phyloP scores from a whole-genome alignment of 2,888 invertebrate genomes.

The Eupithecia subfuscata region DNA sequence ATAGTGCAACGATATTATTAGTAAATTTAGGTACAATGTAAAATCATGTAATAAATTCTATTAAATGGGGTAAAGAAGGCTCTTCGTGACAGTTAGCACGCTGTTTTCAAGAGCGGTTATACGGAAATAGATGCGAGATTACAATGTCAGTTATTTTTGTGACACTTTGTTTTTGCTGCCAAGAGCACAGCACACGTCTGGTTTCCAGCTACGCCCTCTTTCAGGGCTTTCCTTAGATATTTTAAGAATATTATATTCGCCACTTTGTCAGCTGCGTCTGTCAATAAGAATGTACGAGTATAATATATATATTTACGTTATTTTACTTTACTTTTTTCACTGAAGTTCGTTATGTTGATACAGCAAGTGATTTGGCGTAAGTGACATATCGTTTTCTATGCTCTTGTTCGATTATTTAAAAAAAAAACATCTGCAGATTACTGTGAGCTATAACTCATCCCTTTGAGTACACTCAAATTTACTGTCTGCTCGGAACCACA shows the following conservation, averaged over 20 bases:
- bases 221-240: conserved; percentile 62
- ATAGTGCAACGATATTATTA: no score
- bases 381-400: no score
- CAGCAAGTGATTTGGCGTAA: background rate
- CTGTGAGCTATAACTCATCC: background rate
- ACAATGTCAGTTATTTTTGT: conserved; percentile 75
- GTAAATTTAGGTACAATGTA: background rate
- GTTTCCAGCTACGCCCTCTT: conserved; percentile 57
- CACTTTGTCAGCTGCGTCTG: conserved; percentile 17
- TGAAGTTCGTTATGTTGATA: background rate
- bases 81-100: conserved; percentile 20
- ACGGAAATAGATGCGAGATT: conserved; percentile 65
- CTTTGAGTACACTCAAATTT: no score
- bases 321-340: background rate
- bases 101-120: conserved; percentile 46
- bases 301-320: background rate
- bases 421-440: background rate
- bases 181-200: conserved; percentile 55
- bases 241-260: conserved; percentile 45
- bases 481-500: no score
- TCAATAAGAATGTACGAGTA: conserved; percentile 4
- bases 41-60: background rate
- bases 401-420: background rate
- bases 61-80: background rate
- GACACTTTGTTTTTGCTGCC: conserved; percentile 62